Base-by-base conservation (phyloP, 1,140 invertebrate genomes). In the Pararge aegeria region DNA sequence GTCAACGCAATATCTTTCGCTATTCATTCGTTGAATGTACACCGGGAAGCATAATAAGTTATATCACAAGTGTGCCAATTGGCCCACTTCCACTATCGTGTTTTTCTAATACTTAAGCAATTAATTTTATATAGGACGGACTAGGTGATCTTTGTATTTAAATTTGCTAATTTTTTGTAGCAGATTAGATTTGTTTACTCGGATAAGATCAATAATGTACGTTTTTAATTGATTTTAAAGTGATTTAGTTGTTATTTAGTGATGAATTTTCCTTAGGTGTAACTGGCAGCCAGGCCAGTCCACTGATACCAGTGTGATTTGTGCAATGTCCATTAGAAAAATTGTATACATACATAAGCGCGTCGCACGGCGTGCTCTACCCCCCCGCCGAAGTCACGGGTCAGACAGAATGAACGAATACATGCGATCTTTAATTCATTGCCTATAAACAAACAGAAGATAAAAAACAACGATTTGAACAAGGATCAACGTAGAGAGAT, bases 191-290 rank as follows among this genome's bases (percentile, higher is more conserved):
- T 89, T 87, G 81, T 87, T 87, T 84, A 86, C 78, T 78, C 75
- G 69, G 62, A 78, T 87, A 87, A 89, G 82, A 79, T 75, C 73
- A 83, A 78, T 87, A 86, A 83, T 87, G 87, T 89, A 89, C 80
- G 87, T 87, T 89, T 89, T 85, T 77, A 82, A 87, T 87, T 86
- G 78, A 86, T 86, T 89, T 87, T 85, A 87, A 89, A 87, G 84
- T 85, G 84, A 87, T 87, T 89, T 87, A 89, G 84, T 89, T 89
- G 83, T 87, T 89, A 89, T 89, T 81, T 89, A 89, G 86, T 85
- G 73, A 85, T 70, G 86, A 89, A 87, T 89, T 86, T 49, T 80
- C 86, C 79, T 81, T 83, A 63, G 74, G 75, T 85, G 75, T 87
- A 84, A 76, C 81, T 85, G 81, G 83, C 80, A 82, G 79, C 82